Percentiles rank a stretch among this genome's conserved stretches.
Evolutionary conservation across 2,888 invertebrate genomes (phyloP).

Genomic region (Pardosa pseudoannulata): DNA sequence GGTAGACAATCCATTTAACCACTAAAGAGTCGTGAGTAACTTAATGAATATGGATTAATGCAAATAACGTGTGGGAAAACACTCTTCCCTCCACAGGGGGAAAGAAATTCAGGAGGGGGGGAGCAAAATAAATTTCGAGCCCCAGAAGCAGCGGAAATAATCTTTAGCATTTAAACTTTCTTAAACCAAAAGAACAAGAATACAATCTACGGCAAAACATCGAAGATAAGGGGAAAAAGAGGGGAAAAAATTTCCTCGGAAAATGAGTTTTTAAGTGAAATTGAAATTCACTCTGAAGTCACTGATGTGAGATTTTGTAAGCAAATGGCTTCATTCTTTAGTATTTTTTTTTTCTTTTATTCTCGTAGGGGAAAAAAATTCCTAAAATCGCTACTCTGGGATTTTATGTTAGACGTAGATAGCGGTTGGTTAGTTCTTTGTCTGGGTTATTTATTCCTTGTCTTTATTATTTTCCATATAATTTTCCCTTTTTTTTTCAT

Average conservation of each 20-base stretch:
- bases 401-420: not conserved
- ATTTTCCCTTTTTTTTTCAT: too few relatives aligned
- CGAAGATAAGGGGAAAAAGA: not conserved
- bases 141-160: not conserved
- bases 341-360: conserved; percentile 7
- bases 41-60: conserved; percentile 71
- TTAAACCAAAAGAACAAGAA: conserved; percentile 28
- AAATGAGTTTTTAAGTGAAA: conserved; percentile 67
- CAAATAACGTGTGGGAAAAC: conserved; percentile 58
- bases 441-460: too few relatives aligned
- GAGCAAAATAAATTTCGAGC: conserved; percentile 19
- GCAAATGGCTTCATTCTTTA: conserved; percentile 2
- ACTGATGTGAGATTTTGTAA: conserved; percentile 27
- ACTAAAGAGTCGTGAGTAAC: conserved; percentile 26
- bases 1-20: conserved; percentile 36
- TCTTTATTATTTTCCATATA: too few relatives aligned
- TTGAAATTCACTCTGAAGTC: conserved; percentile 32
- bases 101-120: not conserved
- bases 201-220: not conserved
- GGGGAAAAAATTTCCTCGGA: not conserved
- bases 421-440: not conserved
- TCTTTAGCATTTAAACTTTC: conserved; percentile 39
- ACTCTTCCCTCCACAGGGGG: not conserved
- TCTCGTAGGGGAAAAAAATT: not conserved
- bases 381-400: not conserved